phyloP scores from a whole-genome alignment of 2,797 vertebrate genomes.

The Lerista edwardsae region DNA sequence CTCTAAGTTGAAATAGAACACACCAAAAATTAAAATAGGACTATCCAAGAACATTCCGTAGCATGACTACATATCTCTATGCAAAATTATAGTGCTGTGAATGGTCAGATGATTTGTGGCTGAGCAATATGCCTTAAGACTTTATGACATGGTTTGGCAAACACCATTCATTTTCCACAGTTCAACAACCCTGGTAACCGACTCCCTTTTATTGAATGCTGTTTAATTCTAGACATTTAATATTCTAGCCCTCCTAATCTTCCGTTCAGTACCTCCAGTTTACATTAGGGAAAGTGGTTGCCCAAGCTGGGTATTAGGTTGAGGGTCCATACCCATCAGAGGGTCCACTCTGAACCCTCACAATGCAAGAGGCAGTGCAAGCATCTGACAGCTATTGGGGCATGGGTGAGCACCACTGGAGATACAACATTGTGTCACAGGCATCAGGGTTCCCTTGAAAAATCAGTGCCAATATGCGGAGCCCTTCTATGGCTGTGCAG shows the following conservation, averaged over 20 bases:
- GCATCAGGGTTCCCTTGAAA: not conserved
- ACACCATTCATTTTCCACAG: slow-evolving; percentile 6
- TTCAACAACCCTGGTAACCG: slow-evolving; percentile 18
- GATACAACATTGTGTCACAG: too few species aligned
- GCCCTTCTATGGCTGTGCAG: too few species aligned
- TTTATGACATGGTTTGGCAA: slow-evolving; percentile 26
- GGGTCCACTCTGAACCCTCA: too few species aligned
- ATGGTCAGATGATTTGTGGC: slow-evolving; percentile 25
- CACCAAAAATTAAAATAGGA: not conserved
- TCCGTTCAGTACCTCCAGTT: not conserved
- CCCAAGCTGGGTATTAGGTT: too few species aligned
- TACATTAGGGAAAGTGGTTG: too few species aligned
- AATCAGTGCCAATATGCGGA: not conserved
- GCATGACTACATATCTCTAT: slow-evolving; percentile 43
- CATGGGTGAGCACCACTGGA: too few species aligned
- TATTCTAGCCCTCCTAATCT: not conserved
- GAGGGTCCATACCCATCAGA: too few species aligned
- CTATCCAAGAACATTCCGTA: not conserved
- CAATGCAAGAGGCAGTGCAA: too few species aligned
- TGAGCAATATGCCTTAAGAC: not conserved
- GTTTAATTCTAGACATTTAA: slow-evolving; percentile 8
- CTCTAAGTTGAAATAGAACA: slow-evolving; percentile 16
- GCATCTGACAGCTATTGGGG: too few species aligned
- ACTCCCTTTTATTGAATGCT: not conserved
- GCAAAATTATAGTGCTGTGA: not conserved